Evolutionary conservation across 2,888 invertebrate genomes (phyloP), one percentile per base, ranked within the genome.

Genomic region (Ecdyonurus torrentis): DNA sequence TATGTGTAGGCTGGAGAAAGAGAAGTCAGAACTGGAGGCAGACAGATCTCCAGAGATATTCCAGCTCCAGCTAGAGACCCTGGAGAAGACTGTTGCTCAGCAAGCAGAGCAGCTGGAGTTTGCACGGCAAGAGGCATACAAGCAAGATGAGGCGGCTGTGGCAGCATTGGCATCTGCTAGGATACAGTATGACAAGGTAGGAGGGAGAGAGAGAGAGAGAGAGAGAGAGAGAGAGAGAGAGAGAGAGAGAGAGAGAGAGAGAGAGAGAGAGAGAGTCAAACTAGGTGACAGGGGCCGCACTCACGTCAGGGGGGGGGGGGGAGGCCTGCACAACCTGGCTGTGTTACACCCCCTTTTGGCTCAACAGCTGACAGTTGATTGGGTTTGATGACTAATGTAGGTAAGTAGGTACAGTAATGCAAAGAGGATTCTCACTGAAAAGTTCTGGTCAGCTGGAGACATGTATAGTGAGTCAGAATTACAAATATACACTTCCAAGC

Each of bases 101-200:
- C 70, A 74, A 25, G 71, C 69, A 18, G 62, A 53, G 2, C 74
- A 74, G 19, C 22, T 66, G 65, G 58, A 61, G 20, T 37, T 15
- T 66, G 1, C 59, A 64, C 52, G 64, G 65, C 63, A 78, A 77
- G 65, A 79, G 80, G 10, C 69, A 80, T 25, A 80, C 80, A 67
- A 66, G 66, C n/a, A 81, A 79, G 71, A 69, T 81, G 58, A 80
- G 81, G 67, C 67, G 59, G 52, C 59, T 53, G 23, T 23, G 22
- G 24, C 24, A 10, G 22, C 24, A 10, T 3, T 59, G 5, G 24
- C 24, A 10, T 23, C 24, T 7, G 24, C 22, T 1, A 59, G 23
- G n/a, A 59, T 59, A 22, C 25, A 23, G 25, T 18, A 22, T 7
- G 23, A 23, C 15, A 22, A 24, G 19, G 2, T 22, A 20, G 37